phyloP scores from a whole-genome alignment of 2,797 vertebrate species.

The Hipposideros larvatus region DNA sequence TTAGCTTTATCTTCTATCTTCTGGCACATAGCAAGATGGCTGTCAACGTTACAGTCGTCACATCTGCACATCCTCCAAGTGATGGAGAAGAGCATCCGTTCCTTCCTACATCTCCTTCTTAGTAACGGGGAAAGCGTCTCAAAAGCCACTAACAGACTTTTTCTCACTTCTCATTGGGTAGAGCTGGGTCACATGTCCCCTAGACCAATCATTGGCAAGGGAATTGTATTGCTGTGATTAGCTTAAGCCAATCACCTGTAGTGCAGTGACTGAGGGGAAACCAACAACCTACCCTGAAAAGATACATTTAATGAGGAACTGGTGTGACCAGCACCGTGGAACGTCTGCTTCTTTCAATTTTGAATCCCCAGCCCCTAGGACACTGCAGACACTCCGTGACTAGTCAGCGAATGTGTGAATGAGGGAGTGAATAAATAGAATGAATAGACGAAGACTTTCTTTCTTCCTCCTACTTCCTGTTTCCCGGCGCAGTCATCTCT shows the following conservation, averaged over 20 bases:
- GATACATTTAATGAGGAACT: neutral
- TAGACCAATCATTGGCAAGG: neutral
- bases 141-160: neutral
- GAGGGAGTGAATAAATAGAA: neutral
- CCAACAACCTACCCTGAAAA: neutral
- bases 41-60: neutral
- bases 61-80: neutral
- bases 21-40: accelerated
- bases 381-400: neutral
- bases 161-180: neutral
- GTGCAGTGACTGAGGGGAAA: neutral
- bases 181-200: neutral
- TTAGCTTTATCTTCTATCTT: neutral
- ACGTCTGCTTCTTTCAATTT: neutral
- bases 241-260: neutral
- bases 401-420: neutral
- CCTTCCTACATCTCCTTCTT: neutral
- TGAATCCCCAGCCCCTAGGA: no score
- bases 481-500: neutral
- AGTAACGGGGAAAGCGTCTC: neutral
- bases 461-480: neutral
- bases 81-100: no score
- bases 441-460: neutral
- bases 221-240: neutral
- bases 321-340: neutral